Evolutionary conservation across 2,113 vertebrate genomes (phyloP).

Genomic region (Garra rufa): DNA sequence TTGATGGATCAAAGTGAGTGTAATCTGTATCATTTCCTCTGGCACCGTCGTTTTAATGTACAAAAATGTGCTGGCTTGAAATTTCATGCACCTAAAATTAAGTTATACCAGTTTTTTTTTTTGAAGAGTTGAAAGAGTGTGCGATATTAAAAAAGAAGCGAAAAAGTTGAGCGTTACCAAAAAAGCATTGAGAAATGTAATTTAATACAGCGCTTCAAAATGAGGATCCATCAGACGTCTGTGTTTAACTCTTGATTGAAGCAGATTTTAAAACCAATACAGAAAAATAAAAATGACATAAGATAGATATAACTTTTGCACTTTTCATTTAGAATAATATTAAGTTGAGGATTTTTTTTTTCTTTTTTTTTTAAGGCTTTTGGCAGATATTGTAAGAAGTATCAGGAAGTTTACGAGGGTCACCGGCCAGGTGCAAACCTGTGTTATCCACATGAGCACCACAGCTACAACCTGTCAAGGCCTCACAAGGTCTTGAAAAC

Average conservation of each 20-base stretch:
- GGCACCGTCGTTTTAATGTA: not conserved
- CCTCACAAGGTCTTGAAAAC: not conserved
- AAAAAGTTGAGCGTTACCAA: not conserved
- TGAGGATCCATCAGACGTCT: conserved; percentile 25
- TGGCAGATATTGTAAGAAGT: not conserved
- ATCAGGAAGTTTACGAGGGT: not conserved
- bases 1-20: conserved; percentile 48
- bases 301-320: not conserved
- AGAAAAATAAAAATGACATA: conserved; percentile 5
- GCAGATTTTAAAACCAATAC: not conserved
- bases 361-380: not conserved
- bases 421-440: not conserved
- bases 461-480: not conserved
- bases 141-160: conserved; percentile 27
- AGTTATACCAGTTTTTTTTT: conserved; percentile 11
- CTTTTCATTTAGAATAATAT: conserved; percentile 18
- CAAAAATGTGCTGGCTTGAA: conserved; percentile 29
- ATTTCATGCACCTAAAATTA: conserved; percentile 26
- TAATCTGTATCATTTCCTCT: conserved; percentile 45
- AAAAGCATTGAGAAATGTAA: conserved; percentile 17
- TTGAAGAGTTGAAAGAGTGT: conserved; percentile 25
- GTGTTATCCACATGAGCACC: not conserved
- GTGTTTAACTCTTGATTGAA: conserved; percentile 14
- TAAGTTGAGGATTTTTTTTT: not conserved
- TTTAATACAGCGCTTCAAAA: conserved; percentile 30